These are phyloP conservation scores for Lamproptera curius DNA, from an alignment of 2,888 invertebrate species.

Conservation along the genomic window DNA sequence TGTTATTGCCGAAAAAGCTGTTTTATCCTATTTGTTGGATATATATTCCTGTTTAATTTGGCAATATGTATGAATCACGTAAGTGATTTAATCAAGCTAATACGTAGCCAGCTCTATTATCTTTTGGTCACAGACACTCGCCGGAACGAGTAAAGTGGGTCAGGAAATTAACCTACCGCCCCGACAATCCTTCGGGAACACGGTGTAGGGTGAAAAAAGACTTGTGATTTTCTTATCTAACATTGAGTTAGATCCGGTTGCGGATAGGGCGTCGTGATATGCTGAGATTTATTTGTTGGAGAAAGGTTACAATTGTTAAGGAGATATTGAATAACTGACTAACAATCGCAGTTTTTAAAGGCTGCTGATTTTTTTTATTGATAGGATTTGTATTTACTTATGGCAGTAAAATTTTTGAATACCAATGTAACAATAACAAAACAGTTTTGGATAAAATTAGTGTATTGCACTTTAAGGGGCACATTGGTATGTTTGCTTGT, in stretches of 20 bases:
- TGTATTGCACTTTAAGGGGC: no score
- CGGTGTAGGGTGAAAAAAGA: slow-evolving; percentile 6
- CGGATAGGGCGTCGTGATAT: neutral
- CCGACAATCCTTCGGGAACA: slow-evolving; percentile 8
- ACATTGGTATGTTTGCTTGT: no score
- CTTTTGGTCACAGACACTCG: slow-evolving; percentile 24
- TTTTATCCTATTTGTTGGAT: no score
- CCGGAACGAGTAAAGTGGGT: slow-evolving; percentile 24
- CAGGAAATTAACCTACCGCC: slow-evolving; percentile 21
- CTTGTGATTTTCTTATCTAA: slow-evolving; percentile 1
- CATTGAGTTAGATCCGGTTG: neutral
- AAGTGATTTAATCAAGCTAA: slow-evolving; percentile 15
- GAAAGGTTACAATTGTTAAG: neutral
- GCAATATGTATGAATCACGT: neutral
- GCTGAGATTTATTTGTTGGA: neutral
- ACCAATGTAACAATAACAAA: no score
- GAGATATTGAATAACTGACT: no score
- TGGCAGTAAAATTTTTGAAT: no score
- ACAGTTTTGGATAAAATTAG: no score
- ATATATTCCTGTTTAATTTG: slow-evolving; percentile 1
- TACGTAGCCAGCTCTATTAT: slow-evolving; percentile 17
- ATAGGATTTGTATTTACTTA: no score
- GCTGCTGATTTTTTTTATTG: no score
- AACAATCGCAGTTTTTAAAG: no score
- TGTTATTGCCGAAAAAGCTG: no score